Base-by-base conservation (phyloP, 2,113 vertebrate genomes). In the Oncorhynchus keta region DNA sequence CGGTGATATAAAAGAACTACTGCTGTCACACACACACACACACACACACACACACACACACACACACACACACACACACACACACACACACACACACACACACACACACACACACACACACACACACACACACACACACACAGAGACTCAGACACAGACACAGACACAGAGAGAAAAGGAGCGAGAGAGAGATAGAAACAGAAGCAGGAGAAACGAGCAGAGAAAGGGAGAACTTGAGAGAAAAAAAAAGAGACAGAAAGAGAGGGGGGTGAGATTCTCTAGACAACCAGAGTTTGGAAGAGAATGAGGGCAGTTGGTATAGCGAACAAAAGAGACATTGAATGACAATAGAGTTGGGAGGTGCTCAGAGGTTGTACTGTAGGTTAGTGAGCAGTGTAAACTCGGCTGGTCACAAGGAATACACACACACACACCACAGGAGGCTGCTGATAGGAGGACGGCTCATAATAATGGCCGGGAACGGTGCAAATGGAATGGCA, bases 11-110 rank as follows among this genome's bases (percentile, higher is more conserved):
- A 20, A 68, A 20, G 32, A 20, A 18, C 30, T 9, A 18, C 18
- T 35, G 8, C 18, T 20, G 32, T 7, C 18, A 7, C 8, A 49
- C 35, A 30, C 4, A 48, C 45, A 68, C 61, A 32, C 61, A 16
- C 28, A 66, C 45, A 59, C 24, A 51, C 65, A 59, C 74, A 68
- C 65, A 69, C 74, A 68, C 73, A 67, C 22, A 66, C 64, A 75
- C 39, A 75, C 64, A 75, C 65, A 30, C 28, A 30, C 28, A 30
- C 28, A 30, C 28, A 30, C 28, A 30, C 28, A 30, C 28, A 30
- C 28, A 30, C 28, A 30, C 28, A 30, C 28, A 30, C 28, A 30
- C 28, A 30, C 28, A 30, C 28, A 30, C 28, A 57, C 66, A 69
- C 74, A 24, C 74, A 24, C 74, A 69, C 66, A 57, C 65, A 51